Percentiles rank a stretch among this genome's conserved stretches.
Conservation (phyloP, 2,113 vertebrate species). For the Myotis yumanensis region DNA sequence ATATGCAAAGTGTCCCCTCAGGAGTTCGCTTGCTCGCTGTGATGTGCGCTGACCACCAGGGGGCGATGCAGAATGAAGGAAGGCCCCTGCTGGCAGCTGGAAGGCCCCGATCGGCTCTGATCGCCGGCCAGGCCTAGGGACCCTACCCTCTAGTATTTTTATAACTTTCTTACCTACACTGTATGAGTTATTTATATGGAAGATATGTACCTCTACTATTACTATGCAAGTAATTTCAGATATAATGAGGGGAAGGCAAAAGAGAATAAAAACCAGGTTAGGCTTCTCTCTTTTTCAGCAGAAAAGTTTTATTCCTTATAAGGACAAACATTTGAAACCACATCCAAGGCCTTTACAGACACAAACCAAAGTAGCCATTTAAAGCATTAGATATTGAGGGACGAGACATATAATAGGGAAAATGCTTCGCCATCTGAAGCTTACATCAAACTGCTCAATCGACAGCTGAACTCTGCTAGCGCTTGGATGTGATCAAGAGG, state of each 20-base stretch:
- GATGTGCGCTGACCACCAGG: too few species aligned
- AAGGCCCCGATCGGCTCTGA: too few species aligned
- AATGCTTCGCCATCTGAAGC: conserved; percentile 65
- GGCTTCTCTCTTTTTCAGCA: conserved; percentile 71
- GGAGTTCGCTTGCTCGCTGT: too few species aligned
- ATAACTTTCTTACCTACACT: not conserved
- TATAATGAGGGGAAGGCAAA: fast-evolving
- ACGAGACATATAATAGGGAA: conserved; percentile 68
- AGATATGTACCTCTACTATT: not conserved
- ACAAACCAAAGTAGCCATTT: conserved; percentile 80
- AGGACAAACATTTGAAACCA: conserved; percentile 80
- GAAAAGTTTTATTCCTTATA: conserved; percentile 83
- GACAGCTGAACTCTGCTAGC: conserved; percentile 76
- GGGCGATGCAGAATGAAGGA: too few species aligned
- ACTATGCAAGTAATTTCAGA: not conserved
- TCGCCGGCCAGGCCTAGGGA: too few species aligned
- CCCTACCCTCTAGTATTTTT: not conserved
- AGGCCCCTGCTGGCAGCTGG: too few species aligned
- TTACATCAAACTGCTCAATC: conserved; percentile 70
- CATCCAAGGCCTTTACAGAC: conserved; percentile 81
- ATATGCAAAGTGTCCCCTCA: too few species aligned
- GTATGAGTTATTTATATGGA: not conserved
- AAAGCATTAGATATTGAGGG: conserved; percentile 79
- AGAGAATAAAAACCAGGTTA: conserved; percentile 12
- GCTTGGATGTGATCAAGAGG: conserved; percentile 65